Evolutionary conservation across 2,797 vertebrate species (phyloP).

Genomic region (Syndactyla subalaris): DNA sequence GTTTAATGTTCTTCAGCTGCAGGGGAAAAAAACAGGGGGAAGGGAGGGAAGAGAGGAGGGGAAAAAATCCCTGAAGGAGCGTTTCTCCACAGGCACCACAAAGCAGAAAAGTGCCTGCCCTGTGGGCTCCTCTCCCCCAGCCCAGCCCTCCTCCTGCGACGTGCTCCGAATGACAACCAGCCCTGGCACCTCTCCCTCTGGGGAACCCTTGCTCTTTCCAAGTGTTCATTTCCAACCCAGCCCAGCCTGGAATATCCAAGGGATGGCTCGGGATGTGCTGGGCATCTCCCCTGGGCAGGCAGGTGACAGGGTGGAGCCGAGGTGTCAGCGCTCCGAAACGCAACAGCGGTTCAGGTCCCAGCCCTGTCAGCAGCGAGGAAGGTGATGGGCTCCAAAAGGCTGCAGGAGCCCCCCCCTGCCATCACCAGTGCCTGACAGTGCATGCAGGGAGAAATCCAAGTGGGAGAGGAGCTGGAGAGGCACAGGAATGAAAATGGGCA

Average conservation of each 20-base stretch:
- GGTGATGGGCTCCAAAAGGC: not conserved
- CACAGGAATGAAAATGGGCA: fast-evolving
- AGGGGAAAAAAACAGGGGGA: not conserved
- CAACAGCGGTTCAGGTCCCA: not conserved
- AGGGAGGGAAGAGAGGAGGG: not conserved
- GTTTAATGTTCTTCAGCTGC: constrained; percentile 57
- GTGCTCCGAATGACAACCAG: not conserved
- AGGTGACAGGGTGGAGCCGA: fast-evolving
- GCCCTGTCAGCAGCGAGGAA: not conserved
- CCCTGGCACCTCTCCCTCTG: not conserved
- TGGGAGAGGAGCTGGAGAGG: not conserved
- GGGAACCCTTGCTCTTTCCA: not conserved
- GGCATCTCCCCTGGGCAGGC: not conserved
- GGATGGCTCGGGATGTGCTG: not conserved
- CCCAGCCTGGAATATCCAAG: fast-evolving
- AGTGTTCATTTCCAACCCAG: not conserved
- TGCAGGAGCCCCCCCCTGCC: not conserved
- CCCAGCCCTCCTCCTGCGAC: not conserved
- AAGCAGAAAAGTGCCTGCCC: not conserved
- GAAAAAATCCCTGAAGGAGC: not conserved
- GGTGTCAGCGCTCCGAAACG: not conserved
- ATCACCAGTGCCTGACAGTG: not conserved
- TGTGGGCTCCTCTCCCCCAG: not conserved
- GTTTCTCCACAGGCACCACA: not conserved
- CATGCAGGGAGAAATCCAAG: fast-evolving